Base-by-base conservation (phyloP, 2,797 vertebrate species). In the Pantherophis alleghaniensis region DNA sequence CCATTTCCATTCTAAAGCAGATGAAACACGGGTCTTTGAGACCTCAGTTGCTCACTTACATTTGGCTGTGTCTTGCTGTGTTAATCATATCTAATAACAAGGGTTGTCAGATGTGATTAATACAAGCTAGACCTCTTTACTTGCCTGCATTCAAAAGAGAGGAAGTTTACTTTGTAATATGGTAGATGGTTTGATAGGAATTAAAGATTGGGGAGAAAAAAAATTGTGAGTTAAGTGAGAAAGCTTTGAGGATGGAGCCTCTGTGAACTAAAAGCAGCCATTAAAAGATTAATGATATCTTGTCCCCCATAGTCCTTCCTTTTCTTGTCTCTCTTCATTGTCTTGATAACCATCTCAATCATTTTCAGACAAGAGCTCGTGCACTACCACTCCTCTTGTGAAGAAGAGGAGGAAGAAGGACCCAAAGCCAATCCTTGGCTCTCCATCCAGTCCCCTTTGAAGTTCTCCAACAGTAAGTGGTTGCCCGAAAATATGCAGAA, bases 381-480 rank as follows among this genome's bases (percentile, higher is more conserved):
- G 83, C 89, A 92, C 60, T 96, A 96, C 5, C 24, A 96, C 56
- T 96, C 96, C 60, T 94, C 94, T 1, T 95, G 96, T 51, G 96
- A 97, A 12, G 94, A 91, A 87, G 95, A 96, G 56, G 95, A 95
- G 61, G 94, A 95, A 16, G 92, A 95, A 53, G 56, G 51, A 22
- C 63, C 74, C 47, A 91, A 90, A 16, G 14, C 86, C 16, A 95
- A 96, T 59, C 97, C 96, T 69, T 97, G 97, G 97, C 96, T 97
- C 86, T 95, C 96, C 16, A 93, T 92, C 59, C 94, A 96, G 90
- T 94, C 87, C 32, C 37, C 90, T 32, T 91, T 95, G 37, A 79
- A 83, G 86, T 90, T 83, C 66, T 66, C 91, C 69, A 79, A 60
- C 18, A 95, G 97, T 97, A 90, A 97, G 91, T 79, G 1, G 18